Conservation (phyloP, 2,797 vertebrate genomes). For the Ceyx erithaca region DNA sequence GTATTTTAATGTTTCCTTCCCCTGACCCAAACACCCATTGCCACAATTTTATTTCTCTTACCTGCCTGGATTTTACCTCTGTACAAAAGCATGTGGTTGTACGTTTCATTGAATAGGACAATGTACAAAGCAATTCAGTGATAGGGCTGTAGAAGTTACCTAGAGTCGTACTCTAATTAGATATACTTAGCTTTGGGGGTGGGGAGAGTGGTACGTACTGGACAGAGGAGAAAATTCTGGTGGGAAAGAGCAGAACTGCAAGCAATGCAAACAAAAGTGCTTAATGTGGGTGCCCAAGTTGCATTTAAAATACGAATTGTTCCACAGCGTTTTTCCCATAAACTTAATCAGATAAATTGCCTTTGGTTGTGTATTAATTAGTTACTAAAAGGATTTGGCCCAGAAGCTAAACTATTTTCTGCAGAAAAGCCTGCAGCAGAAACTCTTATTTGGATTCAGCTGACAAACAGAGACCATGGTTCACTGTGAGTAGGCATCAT, state of each 20-base stretch:
- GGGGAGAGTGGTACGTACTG: not conserved
- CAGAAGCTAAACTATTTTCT: slow-evolving; percentile 27
- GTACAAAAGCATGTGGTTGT: slow-evolving; percentile 74
- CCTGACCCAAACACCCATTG: accelerated
- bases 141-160: slow-evolving; percentile 68
- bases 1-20: slow-evolving; percentile 56
- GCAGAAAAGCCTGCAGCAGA: slow-evolving; percentile 40
- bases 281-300: not conserved
- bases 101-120: slow-evolving; percentile 63
- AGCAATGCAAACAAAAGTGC: slow-evolving; percentile 21
- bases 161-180: slow-evolving; percentile 15
- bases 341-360: not conserved
- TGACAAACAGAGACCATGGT: slow-evolving; percentile 87
- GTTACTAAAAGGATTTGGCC: slow-evolving; percentile 17
- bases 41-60: slow-evolving; percentile 47
- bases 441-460: slow-evolving; percentile 38
- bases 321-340: not conserved
- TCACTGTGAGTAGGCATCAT: slow-evolving; percentile 87
- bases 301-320: not conserved
- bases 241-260: slow-evolving; percentile 13
- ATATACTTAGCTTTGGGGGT: slow-evolving; percentile 20
- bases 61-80: slow-evolving; percentile 71
- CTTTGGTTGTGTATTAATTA: not conserved
- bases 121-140: slow-evolving; percentile 68
- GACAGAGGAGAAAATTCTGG: slow-evolving; percentile 27